A percentile compares a stretch with the other conserved stretches of the same genome.
These are phyloP conservation scores for Scelioninae gen. 1 DNA, from an alignment of 2,888 invertebrate species.

Conservation along the genomic window DNA sequence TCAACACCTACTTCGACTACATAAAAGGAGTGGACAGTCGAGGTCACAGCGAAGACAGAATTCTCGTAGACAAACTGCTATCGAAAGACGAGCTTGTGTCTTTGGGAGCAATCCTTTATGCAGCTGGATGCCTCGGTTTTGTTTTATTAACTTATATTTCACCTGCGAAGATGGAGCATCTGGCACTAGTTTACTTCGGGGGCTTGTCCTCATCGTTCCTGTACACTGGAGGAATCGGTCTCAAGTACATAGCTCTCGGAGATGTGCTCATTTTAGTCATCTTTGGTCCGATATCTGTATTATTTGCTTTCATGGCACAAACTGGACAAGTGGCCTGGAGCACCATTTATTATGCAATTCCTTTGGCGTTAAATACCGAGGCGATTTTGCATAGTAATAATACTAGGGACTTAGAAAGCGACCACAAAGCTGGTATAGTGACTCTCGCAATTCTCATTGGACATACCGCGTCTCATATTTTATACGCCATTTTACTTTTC, in stretches of 20 bases:
- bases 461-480: slow-evolving; percentile 94
- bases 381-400: slow-evolving; percentile 98
- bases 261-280: slow-evolving; percentile 96
- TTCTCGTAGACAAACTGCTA: slow-evolving; percentile 96
- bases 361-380: slow-evolving; percentile 96
- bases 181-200: slow-evolving; percentile 97
- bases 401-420: slow-evolving; percentile 95
- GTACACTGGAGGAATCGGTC: slow-evolving; percentile 98
- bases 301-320: slow-evolving; percentile 97
- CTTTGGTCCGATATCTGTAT: slow-evolving; percentile 96
- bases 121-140: slow-evolving; percentile 93
- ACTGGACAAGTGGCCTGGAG: slow-evolving; percentile 96
- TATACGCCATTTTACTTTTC: slow-evolving; percentile 95
- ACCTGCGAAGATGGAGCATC: slow-evolving; percentile 96
- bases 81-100: slow-evolving; percentile 93
- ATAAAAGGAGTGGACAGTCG: slow-evolving; percentile 96
- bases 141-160: slow-evolving; percentile 91
- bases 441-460: slow-evolving; percentile 97
- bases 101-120: slow-evolving; percentile 94
- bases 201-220: slow-evolving; percentile 97
- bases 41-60: slow-evolving; percentile 97
- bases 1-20: slow-evolving; percentile 98
- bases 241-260: slow-evolving; percentile 97
- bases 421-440: slow-evolving; percentile 95
- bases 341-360: slow-evolving; percentile 96